Percentiles rank a stretch among this genome's conserved stretches.
Conservation (phyloP, 1,140 invertebrate genomes). For the Caenorhabditis latens region DNA sequence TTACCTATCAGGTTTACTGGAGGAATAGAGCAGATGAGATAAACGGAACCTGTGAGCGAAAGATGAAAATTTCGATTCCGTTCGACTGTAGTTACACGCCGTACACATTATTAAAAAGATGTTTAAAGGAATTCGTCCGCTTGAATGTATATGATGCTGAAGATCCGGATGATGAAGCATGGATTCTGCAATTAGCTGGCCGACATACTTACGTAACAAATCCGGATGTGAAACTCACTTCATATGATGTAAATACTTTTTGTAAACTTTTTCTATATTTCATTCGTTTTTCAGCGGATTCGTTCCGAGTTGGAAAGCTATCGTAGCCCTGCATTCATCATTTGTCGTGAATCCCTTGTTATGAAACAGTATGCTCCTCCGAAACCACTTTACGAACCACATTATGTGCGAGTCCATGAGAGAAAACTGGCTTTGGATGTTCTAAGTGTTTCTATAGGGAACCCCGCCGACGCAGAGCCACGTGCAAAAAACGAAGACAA, state of each 20-base stretch:
- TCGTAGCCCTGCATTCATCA: conserved; percentile 68
- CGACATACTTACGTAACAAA: background rate
- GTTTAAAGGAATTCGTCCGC: background rate
- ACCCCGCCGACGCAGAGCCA: background rate
- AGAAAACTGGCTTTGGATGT: conserved; percentile 51
- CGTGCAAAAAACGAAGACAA: conserved; percentile 11
- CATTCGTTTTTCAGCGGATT: conserved; percentile 68
- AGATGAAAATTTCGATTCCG: background rate
- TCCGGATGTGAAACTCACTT: conserved; percentile 44
- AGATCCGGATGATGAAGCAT: background rate
- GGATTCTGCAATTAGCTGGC: background rate
- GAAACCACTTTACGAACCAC: conserved; percentile 70
- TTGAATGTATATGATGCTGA: background rate
- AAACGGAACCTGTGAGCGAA: background rate
- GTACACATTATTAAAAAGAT: background rate
- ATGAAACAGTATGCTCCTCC: conserved; percentile 68
- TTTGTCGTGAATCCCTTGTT: conserved; percentile 65
- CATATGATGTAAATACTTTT: conserved; percentile 6
- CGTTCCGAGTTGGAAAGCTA: conserved; percentile 75
- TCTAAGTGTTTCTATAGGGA: conserved; percentile 24
- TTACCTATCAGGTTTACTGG: background rate
- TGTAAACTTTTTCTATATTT: background rate
- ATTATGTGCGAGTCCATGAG: conserved; percentile 68
- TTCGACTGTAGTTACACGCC: background rate
- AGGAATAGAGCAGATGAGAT: conserved; percentile 39